Evolutionary conservation across 1,140 invertebrate species (phyloP).

Genomic region (Lordiphosa collinella): DNA sequence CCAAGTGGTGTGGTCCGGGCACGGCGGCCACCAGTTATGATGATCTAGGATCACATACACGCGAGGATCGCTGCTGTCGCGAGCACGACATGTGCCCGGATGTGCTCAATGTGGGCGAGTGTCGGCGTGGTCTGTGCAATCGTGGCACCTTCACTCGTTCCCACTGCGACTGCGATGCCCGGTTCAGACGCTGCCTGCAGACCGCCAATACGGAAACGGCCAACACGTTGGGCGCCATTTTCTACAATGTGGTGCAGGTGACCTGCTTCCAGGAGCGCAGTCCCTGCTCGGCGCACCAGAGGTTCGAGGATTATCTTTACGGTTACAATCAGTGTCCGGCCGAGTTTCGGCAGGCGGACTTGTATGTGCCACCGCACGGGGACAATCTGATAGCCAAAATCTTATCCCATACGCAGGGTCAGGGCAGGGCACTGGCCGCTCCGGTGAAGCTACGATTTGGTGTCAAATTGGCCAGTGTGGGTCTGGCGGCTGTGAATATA

Average conservation of each 20-base stretch:
- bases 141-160: conserved; percentile 85
- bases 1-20: conserved; percentile 88
- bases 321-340: conserved; percentile 57
- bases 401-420: conserved; percentile 58
- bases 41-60: conserved; percentile 84
- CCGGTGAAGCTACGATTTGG: conserved; percentile 61
- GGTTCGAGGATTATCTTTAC: conserved; percentile 80
- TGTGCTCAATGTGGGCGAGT: conserved; percentile 82
- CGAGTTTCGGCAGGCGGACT: conserved; percentile 67
- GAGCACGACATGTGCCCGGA: conserved; percentile 88
- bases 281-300: conserved; percentile 84
- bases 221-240: conserved; percentile 85
- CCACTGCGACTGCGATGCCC: conserved; percentile 87
- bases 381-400: conserved; percentile 72
- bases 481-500: conserved; percentile 72
- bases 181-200: conserved; percentile 85
- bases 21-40: conserved; percentile 83
- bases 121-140: conserved; percentile 85
- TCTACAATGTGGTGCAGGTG: conserved; percentile 86
- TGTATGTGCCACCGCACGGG: conserved; percentile 70
- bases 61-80: conserved; percentile 87
- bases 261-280: conserved; percentile 85
- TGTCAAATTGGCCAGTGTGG: conserved; percentile 71
- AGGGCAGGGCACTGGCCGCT: conserved; percentile 50
- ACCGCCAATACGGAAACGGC: conserved; percentile 85